Evolutionary conservation across 1,140 invertebrate genomes (phyloP).

Genomic region (Thaumatotibia leucotreta): DNA sequence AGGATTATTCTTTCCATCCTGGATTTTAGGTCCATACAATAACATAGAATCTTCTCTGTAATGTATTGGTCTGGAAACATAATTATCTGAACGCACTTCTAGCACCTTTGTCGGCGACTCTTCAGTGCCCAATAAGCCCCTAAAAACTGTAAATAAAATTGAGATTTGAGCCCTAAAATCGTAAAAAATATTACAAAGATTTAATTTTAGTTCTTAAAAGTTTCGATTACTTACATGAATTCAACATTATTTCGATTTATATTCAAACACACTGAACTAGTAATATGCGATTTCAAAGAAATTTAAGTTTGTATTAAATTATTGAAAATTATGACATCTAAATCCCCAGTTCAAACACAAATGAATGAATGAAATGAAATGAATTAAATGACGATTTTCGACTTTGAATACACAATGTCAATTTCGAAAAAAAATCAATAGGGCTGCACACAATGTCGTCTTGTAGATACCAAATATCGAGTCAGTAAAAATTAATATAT

Average conservation of each 20-base stretch:
- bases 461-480: too few species aligned
- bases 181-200: background rate
- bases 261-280: background rate
- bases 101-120: conserved; percentile 79
- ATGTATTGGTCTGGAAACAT: conserved; percentile 79
- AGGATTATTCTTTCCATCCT: conserved; percentile 51
- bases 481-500: too few species aligned
- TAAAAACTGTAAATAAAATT: conserved; percentile 60
- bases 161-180: background rate
- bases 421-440: background rate
- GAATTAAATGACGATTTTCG: background rate
- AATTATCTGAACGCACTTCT: conserved; percentile 82
- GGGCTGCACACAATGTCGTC: background rate
- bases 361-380: background rate
- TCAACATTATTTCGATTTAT: conserved; percentile 44
- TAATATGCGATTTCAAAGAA: background rate
- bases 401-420: background rate
- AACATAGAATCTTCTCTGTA: conserved; percentile 84
- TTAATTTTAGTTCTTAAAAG: background rate
- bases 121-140: conserved; percentile 71
- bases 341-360: background rate
- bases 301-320: background rate
- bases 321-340: background rate
- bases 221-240: conserved; percentile 48
- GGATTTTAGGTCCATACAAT: conserved; percentile 78